These are phyloP conservation scores for Rhopalosiphum padi DNA, from an alignment of 1,140 invertebrate species.

Conservation along the genomic window DNA sequence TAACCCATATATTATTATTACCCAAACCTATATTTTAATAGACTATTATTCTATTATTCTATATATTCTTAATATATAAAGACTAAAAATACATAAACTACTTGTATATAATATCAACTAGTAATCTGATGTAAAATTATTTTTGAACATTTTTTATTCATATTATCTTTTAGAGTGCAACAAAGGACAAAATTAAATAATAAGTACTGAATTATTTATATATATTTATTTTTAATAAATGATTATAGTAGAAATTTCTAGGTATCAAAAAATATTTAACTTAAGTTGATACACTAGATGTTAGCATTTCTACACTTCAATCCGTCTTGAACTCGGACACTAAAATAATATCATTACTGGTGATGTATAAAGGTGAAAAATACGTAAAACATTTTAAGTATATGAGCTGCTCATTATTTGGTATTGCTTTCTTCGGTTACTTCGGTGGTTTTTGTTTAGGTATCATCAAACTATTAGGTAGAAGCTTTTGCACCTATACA, in stretches of 20 bases:
- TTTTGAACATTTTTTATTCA: no score
- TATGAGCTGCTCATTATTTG: not conserved
- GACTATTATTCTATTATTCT: no score
- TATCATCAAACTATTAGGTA: not conserved
- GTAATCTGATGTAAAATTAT: no score
- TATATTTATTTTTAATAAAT: no score
- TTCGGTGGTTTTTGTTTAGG: not conserved
- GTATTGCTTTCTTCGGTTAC: not conserved
- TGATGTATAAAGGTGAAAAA: not conserved
- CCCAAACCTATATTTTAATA: not conserved
- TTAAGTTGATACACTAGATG: not conserved
- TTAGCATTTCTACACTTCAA: not conserved
- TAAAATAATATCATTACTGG: not conserved
- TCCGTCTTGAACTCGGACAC: not conserved
- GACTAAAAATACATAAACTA: no score
- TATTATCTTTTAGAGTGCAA: no score
- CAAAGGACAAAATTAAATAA: no score
- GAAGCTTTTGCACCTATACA: not conserved
- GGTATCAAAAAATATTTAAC: not conserved
- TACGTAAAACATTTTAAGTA: not conserved
- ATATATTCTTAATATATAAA: not conserved
- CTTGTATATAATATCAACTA: no score
- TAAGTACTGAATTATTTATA: no score
- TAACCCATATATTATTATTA: not conserved
- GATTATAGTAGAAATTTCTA: not conserved